These are phyloP conservation scores for Lasiurus cinereus DNA, from an alignment of 2,113 vertebrate species.

Conservation along the genomic window DNA sequence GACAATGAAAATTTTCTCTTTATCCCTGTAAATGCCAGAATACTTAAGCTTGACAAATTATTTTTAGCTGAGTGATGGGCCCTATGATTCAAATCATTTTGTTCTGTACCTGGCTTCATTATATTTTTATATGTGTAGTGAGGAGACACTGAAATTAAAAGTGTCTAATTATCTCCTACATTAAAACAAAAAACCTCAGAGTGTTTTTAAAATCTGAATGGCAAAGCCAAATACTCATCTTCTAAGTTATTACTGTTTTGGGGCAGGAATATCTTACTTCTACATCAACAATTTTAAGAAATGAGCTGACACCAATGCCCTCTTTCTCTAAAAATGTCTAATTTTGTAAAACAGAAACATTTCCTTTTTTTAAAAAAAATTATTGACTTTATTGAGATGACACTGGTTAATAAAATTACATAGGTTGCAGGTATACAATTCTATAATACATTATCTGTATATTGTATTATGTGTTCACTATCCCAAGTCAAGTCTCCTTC, in stretches of 20 bases:
- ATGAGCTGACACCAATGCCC: neutral
- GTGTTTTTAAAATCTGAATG: conserved; percentile 6
- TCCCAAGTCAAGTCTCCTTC: neutral
- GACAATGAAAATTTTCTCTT: conserved; percentile 53
- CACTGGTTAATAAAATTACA: neutral
- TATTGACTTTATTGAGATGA: neutral
- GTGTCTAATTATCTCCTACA: neutral
- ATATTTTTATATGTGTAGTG: neutral
- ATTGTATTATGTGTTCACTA: neutral
- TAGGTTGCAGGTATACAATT: neutral
- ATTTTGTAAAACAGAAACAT: conserved; percentile 15
- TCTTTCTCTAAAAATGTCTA: neutral
- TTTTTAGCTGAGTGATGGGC: conserved; percentile 55
- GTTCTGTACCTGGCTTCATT: neutral
- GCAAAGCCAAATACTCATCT: neutral
- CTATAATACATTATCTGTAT: neutral
- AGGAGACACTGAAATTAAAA: neutral
- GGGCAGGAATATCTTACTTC: neutral
- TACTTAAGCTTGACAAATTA: neutral
- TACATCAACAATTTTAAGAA: neutral
- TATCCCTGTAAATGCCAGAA: conserved; percentile 45
- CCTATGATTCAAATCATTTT: conserved; percentile 24
- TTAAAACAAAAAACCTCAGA: neutral
- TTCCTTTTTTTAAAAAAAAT: neutral
- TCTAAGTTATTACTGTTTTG: neutral